Percentiles rank a stretch among this genome's conserved stretches.
These are phyloP conservation scores for Tiphia femorata DNA, from an alignment of 2,888 invertebrate species.

Conservation along the genomic window DNA sequence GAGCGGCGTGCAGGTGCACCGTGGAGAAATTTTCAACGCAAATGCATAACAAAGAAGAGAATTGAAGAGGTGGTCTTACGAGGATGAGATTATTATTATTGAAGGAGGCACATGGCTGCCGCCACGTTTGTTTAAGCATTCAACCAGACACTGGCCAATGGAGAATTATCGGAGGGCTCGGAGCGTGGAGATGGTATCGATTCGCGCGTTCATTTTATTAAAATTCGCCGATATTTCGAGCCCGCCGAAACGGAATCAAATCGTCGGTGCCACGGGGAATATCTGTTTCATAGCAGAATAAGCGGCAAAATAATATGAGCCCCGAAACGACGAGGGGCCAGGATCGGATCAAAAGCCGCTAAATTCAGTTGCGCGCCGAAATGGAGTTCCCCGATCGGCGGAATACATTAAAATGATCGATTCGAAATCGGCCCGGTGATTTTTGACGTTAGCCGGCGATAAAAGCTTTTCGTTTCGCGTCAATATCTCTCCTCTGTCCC, in stretches of 20 bases:
- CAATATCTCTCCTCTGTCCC: no score
- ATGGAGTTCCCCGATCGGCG: slow-evolving; percentile 29
- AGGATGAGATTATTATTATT: no score
- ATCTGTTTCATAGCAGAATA: slow-evolving; percentile 37
- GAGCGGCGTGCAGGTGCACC: no score
- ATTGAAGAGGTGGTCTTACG: no score
- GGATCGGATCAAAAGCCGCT: slow-evolving; percentile 29
- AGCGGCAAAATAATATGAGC: slow-evolving; percentile 33
- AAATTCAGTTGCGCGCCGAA: slow-evolving; percentile 31
- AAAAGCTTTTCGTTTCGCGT: slow-evolving; percentile 29
- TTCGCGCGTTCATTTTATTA: no score
- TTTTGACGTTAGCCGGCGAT: slow-evolving; percentile 32
- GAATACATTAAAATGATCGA: slow-evolving; percentile 43
- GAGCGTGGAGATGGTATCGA: no score
- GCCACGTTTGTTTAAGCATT: no score
- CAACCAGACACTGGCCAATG: no score
- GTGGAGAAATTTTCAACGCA: no score
- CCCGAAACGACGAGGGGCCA: slow-evolving; percentile 7
- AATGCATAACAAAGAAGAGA: no score
- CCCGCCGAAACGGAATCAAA: slow-evolving; percentile 16
- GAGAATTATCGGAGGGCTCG: no score
- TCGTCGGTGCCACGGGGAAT: slow-evolving; percentile 16
- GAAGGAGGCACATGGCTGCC: no score
- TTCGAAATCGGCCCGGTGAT: slow-evolving; percentile 28
- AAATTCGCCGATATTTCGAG: slow-evolving; percentile 5